phyloP scores from a whole-genome alignment of 1,140 invertebrate genomes.

The Drosophila kohkoa region DNA sequence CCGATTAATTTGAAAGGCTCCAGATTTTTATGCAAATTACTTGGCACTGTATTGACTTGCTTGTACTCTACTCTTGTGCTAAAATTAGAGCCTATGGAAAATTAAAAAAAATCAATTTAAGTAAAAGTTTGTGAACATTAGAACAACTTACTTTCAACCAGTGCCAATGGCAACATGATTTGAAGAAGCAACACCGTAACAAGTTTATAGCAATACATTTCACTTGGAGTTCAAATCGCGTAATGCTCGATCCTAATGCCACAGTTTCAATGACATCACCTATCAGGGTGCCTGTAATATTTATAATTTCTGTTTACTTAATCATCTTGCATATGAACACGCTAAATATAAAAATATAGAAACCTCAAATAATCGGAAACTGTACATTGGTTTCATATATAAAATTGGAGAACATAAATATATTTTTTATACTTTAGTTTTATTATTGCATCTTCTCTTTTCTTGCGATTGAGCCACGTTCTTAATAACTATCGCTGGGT shows the following conservation, averaged over 20 bases:
- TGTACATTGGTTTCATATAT: background rate
- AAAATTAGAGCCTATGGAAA: background rate
- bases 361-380: background rate
- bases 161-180: background rate
- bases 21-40: background rate
- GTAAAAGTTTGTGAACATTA: too few relatives aligned
- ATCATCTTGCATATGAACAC: background rate
- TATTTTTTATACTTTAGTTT: too few relatives aligned
- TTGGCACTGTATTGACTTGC: slow-evolving; percentile 3
- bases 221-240: background rate
- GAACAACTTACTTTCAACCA: slow-evolving; percentile 27
- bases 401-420: background rate
- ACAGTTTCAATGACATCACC: background rate
- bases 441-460: too few relatives aligned
- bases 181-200: background rate
- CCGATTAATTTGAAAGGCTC: slow-evolving; percentile 21
- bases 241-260: background rate
- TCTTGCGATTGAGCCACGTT: too few relatives aligned
- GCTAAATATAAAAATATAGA: slow-evolving; percentile 1
- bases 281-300: background rate
- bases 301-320: background rate
- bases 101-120: background rate
- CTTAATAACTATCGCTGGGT: too few relatives aligned
- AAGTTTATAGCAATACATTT: slow-evolving; percentile 22
- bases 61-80: slow-evolving; percentile 37